Conservation (phyloP, 2,888 invertebrate species). For the Nemapogon koenigi region DNA sequence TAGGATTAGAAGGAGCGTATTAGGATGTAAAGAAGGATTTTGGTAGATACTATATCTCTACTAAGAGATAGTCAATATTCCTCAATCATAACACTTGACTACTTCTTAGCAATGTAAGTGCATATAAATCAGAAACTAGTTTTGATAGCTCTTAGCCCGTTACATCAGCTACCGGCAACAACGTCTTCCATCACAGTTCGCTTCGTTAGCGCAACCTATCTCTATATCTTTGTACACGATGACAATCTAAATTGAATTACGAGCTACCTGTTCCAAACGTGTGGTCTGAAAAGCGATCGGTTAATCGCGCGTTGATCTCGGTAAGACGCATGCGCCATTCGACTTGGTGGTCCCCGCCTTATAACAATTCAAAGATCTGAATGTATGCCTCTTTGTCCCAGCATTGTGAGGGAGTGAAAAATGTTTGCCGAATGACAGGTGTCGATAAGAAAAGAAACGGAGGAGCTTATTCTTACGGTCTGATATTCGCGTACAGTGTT, state of each 20-base stretch:
- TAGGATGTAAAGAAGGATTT: too few relatives aligned
- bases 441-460: slow-evolving; percentile 37
- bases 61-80: too few relatives aligned
- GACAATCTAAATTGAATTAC: slow-evolving; percentile 64
- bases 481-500: not conserved
- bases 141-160: too few relatives aligned
- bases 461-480: slow-evolving; percentile 4
- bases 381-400: slow-evolving; percentile 31
- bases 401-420: slow-evolving; percentile 52
- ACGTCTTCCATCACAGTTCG: slow-evolving; percentile 33
- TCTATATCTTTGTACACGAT: slow-evolving; percentile 48
- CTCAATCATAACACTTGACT: too few relatives aligned
- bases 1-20: too few relatives aligned
- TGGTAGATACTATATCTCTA: too few relatives aligned
- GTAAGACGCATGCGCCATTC: slow-evolving; percentile 43
- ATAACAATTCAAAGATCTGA: slow-evolving; percentile 44
- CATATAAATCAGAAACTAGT: too few relatives aligned
- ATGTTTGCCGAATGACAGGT: slow-evolving; percentile 52
- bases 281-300: slow-evolving; percentile 54
- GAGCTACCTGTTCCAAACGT: slow-evolving; percentile 57
- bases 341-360: slow-evolving; percentile 48
- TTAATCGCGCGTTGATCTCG: slow-evolving; percentile 53
- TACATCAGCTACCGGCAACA: slow-evolving; percentile 36
- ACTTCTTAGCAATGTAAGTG: too few relatives aligned
- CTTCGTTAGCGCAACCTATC: slow-evolving; percentile 57